These are phyloP conservation scores for Rhamphomyia laevipes DNA, from an alignment of 2,888 invertebrate species.

Conservation along the genomic window DNA sequence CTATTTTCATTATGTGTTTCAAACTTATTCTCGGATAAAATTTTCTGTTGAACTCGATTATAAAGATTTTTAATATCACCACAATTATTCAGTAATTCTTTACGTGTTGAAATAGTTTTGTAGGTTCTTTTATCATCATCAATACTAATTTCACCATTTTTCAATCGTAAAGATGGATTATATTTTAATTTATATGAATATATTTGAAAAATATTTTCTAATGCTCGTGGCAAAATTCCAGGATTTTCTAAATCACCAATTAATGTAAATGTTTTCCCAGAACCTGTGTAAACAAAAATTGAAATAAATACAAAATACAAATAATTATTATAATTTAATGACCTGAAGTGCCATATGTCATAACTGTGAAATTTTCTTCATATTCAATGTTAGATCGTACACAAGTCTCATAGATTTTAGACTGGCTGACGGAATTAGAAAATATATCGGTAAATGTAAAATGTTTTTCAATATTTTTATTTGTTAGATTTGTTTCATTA, in stretches of 20 bases:
- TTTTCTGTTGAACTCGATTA: constrained; percentile 20
- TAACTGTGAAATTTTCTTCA: constrained; percentile 62
- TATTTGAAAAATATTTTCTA: constrained; percentile 41
- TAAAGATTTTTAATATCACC: constrained; percentile 23
- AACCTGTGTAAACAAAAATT: constrained; percentile 40
- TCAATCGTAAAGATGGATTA: constrained; percentile 35
- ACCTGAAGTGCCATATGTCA: constrained; percentile 73
- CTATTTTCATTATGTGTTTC: constrained; percentile 11
- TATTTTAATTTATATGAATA: constrained; percentile 24
- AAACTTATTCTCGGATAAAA: constrained; percentile 25
- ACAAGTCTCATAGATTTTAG: constrained; percentile 29
- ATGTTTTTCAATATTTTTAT: constrained; percentile 29
- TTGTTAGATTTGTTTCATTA: constrained; percentile 7
- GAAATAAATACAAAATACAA: background rate
- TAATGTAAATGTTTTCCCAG: constrained; percentile 77
- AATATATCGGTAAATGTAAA: constrained; percentile 35
- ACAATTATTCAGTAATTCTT: constrained; percentile 23
- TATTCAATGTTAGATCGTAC: constrained; percentile 37
- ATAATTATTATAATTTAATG: background rate
- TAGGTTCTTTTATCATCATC: constrained; percentile 27
- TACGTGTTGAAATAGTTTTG: constrained; percentile 12
- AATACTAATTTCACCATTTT: constrained; percentile 29
- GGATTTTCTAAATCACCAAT: constrained; percentile 46
- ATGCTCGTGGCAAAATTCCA: constrained; percentile 50
- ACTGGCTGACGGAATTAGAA: constrained; percentile 19